Evolutionary conservation across 1,140 invertebrate genomes (phyloP).

Genomic region (Neoseiulus cucumeris): DNA sequence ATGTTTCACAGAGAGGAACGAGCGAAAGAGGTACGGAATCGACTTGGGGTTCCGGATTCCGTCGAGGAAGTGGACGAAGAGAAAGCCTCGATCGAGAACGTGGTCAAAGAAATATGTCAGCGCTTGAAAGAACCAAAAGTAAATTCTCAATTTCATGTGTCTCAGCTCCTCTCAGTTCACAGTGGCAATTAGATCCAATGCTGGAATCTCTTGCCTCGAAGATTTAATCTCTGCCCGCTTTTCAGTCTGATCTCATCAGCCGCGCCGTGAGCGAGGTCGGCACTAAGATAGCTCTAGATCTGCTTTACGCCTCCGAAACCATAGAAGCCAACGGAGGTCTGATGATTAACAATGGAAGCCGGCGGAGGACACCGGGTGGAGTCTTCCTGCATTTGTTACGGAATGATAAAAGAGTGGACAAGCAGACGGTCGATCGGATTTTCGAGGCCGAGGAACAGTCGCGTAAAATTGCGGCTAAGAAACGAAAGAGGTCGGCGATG

Average conservation of each 20-base stretch:
- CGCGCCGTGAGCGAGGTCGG: background rate
- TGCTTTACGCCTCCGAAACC: background rate
- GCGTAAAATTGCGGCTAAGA: background rate
- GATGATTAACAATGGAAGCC: background rate
- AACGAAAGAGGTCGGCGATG: background rate
- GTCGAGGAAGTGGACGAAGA: background rate
- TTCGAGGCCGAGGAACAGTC: background rate
- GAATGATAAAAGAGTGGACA: background rate
- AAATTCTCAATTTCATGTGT: no score
- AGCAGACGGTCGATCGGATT: background rate
- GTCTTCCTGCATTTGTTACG: background rate
- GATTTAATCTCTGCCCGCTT: background rate
- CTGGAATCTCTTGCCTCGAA: no score
- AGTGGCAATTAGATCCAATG: no score
- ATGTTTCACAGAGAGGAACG: background rate
- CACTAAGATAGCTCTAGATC: background rate
- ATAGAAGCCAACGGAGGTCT: conserved; percentile 3
- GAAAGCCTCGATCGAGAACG: background rate
- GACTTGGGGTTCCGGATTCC: background rate
- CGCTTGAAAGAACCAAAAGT: conserved; percentile 4
- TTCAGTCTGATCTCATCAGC: background rate
- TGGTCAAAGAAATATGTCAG: background rate
- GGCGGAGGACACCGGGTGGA: background rate
- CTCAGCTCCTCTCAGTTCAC: no score
- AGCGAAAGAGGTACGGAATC: background rate